Percentiles rank a stretch among this genome's conserved stretches.
Conservation (phyloP, 2,113 vertebrate species). For the Asarcornis scutulata region DNA sequence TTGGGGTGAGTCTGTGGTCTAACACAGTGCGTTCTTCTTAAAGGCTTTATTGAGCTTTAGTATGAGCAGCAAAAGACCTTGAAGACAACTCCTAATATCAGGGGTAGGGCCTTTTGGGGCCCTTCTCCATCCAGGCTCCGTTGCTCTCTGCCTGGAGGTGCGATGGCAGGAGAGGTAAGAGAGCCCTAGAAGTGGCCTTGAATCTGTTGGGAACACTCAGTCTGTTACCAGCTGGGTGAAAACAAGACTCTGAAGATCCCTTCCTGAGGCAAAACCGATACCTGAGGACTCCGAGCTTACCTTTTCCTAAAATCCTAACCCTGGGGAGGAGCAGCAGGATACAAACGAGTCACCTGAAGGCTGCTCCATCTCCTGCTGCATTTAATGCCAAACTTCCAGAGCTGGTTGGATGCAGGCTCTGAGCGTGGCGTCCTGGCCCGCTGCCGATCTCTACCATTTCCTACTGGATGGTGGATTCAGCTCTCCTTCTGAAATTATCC, state of each 20-base stretch:
- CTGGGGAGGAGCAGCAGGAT: neutral
- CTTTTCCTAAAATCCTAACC: neutral
- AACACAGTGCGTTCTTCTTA: slow-evolving; percentile 43
- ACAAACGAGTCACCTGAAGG: neutral
- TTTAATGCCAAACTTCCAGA: neutral
- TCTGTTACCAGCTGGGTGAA: neutral
- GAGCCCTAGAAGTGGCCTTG: neutral
- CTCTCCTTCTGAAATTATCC: no score
- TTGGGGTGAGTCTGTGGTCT: slow-evolving; percentile 64
- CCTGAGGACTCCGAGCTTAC: neutral
- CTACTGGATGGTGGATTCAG: neutral
- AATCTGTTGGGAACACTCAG: neutral
- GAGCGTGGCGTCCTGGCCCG: neutral
- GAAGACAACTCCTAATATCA: slow-evolving; percentile 48
- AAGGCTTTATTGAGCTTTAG: slow-evolving; percentile 36
- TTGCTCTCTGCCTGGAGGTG: neutral
- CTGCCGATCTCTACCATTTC: neutral
- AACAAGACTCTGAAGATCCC: neutral
- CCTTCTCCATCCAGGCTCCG: neutral
- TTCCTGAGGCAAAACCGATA: neutral
- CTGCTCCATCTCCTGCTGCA: neutral
- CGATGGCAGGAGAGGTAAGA: neutral
- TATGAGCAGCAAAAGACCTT: slow-evolving; percentile 45
- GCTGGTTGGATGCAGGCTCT: neutral
- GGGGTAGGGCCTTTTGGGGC: neutral